A percentile compares a stretch with the other conserved stretches of the same genome.
phyloP scores from a whole-genome alignment of 1,140 invertebrate genomes.

The Plectrocnemia conspersa region DNA sequence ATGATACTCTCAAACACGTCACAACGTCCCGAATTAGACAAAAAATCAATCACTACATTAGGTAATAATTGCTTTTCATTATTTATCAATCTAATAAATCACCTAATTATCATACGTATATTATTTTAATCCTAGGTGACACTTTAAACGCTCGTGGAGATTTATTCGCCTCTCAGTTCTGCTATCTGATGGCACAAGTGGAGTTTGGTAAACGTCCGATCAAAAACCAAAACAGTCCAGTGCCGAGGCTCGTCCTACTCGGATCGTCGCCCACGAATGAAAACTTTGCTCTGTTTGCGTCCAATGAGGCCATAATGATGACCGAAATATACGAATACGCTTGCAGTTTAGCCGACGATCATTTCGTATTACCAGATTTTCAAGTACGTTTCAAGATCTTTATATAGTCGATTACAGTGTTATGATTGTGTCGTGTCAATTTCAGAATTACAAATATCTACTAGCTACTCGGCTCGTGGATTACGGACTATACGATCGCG shows the following conservation, averaged over 20 bases:
- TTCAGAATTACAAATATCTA: conserved; percentile 69
- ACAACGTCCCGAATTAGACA: conserved; percentile 72
- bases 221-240: conserved; percentile 31
- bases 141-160: conserved; percentile 64
- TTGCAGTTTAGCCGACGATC: conserved; percentile 70
- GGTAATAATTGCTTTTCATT: conserved; percentile 35
- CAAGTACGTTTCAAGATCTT: conserved; percentile 50
- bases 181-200: conserved; percentile 84
- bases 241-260: conserved; percentile 64
- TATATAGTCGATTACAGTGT: conserved; percentile 7
- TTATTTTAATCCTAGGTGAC: conserved; percentile 52
- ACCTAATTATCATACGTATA: conserved; percentile 49
- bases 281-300: conserved; percentile 58
- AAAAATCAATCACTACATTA: conserved; percentile 75
- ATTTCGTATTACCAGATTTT: conserved; percentile 67
- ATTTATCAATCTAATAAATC: conserved; percentile 44
- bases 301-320: conserved; percentile 82
- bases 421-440: conserved; percentile 5
- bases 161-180: conserved; percentile 87
- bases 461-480: conserved; percentile 72
- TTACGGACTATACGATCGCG: conserved; percentile 69
- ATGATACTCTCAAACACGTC: conserved; percentile 90
- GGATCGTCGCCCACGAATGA: conserved; percentile 64
- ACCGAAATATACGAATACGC: conserved; percentile 95
- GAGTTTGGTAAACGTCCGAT: conserved; percentile 59